Conservation (phyloP, 2,113 vertebrate genomes). For the Scomber japonicus region DNA sequence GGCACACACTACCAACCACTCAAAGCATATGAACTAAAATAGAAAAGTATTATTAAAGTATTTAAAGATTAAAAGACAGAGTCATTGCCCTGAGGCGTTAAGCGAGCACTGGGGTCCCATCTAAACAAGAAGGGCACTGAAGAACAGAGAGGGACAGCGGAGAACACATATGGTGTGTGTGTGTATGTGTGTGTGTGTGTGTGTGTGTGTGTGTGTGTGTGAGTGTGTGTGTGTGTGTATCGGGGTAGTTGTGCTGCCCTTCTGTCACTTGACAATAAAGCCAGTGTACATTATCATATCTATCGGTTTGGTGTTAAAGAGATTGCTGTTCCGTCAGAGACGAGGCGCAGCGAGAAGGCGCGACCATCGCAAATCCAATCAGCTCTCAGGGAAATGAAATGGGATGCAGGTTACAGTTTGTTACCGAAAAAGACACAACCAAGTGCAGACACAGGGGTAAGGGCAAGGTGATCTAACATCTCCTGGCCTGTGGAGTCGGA, state of each 20-base stretch:
- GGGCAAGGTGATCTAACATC: conserved; percentile 67
- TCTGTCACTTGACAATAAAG: conserved; percentile 82
- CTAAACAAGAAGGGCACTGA: conserved; percentile 30
- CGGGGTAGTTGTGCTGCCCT: conserved; percentile 47
- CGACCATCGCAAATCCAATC: conserved; percentile 84
- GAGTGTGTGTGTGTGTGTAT: too few relatives aligned
- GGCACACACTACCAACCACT: conserved; percentile 16
- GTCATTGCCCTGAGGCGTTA: conserved; percentile 53
- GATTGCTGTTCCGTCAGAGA: conserved; percentile 74
- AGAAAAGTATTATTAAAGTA: conserved; percentile 64
- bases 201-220: conserved; percentile 17
- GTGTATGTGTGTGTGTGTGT: conserved; percentile 12
- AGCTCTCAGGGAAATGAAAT: conserved; percentile 83
- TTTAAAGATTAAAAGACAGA: conserved; percentile 67
- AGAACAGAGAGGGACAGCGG: conserved; percentile 27
- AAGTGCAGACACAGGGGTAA: conserved; percentile 39
- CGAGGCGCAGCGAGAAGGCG: conserved; percentile 47
- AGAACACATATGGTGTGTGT: conserved; percentile 35
- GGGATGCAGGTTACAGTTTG: conserved; percentile 72
- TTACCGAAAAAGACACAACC: conserved; percentile 69
- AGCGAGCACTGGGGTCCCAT: conserved; percentile 33
- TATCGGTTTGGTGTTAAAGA: conserved; percentile 77
- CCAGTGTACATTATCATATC: conserved; percentile 82
- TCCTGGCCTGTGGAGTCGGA: conserved; percentile 56
- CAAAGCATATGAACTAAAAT: conserved; percentile 47